Base-by-base conservation (phyloP, 2,797 vertebrate genomes). In the Holocentrus rufus region DNA sequence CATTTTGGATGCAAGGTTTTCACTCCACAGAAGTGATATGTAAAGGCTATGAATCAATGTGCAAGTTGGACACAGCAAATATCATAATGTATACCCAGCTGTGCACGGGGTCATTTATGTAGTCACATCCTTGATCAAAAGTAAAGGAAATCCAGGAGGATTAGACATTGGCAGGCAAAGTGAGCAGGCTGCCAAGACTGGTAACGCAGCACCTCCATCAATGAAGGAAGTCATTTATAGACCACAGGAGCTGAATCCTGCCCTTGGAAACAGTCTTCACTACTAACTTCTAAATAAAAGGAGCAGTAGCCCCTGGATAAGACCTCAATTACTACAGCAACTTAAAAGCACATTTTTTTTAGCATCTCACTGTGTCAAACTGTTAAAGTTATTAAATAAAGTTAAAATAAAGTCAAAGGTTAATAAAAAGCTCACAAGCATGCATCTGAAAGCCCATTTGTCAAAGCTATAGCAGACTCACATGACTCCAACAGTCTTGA, bases 151-250 rank as follows among this genome's bases (percentile, higher is more conserved):
- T 67, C 39, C 61, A 67, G 62, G 67, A 39, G 54, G 55, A 67
- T 30, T 57, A 64, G 36, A 72, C 42, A 42, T 58, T 79, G 46
- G 52, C 39, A 69, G 69, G 65, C 17, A 84, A 69, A 79, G 14
- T 25, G 34, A 72, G 46, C 42, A 47, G 58, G 7, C 44, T 58
- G 72, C 64, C 65, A 25, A 66, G 31, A 18, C 44, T 68, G 69
- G 80, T 74, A 73, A 85, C 58, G 73, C 22, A 65, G 47, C 76
- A 74, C 63, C 25, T 83, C 70, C 54, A 64, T 83, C 72, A 81
- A 75, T 66, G 62, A 78, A 70, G 30, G 36, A 74, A 81, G 72
- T 65, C 31, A 82, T 80, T 79, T 76, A 81, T 64, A 76, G 62
- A 80, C 20, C 36, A 68, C 42, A 42, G 31, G 13, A 78, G 53